Percentiles rank a stretch among this genome's conserved stretches.
Evolutionary conservation across 1,140 invertebrate genomes (phyloP).

Genomic region (Anastatus disparis): DNA sequence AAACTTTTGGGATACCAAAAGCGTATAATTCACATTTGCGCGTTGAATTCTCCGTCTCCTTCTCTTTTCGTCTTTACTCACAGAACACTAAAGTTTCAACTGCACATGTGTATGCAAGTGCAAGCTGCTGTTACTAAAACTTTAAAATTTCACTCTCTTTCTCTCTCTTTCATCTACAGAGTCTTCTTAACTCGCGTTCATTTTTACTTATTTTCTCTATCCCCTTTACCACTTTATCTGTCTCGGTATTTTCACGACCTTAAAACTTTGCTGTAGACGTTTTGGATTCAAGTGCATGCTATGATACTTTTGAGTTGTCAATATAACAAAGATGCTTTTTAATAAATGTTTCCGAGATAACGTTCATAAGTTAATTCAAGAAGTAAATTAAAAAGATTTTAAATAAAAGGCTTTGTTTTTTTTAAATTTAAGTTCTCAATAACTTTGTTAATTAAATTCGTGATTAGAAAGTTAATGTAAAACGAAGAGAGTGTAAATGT

Average conservation of each 20-base stretch:
- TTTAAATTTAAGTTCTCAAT: too few species aligned
- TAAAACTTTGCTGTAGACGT: background rate
- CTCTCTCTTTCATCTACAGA: background rate
- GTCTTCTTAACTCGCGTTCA: background rate
- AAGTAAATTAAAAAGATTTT: too few species aligned
- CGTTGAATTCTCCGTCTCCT: background rate
- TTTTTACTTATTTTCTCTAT: background rate
- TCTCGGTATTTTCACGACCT: background rate
- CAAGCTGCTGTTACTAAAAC: background rate
- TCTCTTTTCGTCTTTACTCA: too few species aligned
- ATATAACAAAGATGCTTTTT: background rate
- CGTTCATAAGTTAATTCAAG: too few species aligned
- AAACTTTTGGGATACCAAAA: constrained; percentile 1
- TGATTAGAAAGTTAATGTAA: too few species aligned
- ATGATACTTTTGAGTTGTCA: too few species aligned
- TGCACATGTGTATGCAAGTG: background rate
- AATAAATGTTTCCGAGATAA: too few species aligned
- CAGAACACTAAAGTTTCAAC: too few species aligned
- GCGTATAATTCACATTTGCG: constrained; percentile 20
- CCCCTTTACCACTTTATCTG: background rate
- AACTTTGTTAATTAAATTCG: too few species aligned
- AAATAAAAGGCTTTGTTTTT: too few species aligned
- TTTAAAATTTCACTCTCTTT: background rate
- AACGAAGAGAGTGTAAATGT: too few species aligned
- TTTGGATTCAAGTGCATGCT: constrained; percentile 5